A percentile compares a stretch with the other conserved stretches of the same genome.
These are phyloP conservation scores for Chrysopa pallens DNA, from an alignment of 1,140 invertebrate species.

Conservation along the genomic window DNA sequence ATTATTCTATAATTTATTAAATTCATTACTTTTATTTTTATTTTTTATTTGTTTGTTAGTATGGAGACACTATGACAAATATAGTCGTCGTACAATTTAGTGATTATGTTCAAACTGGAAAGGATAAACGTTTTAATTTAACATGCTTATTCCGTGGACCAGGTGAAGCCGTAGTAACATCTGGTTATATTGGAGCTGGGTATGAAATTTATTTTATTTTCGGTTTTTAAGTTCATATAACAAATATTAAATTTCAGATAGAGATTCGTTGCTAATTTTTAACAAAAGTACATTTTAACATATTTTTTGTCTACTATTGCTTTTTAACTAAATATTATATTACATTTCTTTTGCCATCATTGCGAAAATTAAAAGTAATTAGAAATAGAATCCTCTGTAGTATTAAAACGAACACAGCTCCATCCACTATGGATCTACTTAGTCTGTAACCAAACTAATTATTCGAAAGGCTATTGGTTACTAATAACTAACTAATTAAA, in stretches of 20 bases:
- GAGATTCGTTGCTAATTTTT: no score
- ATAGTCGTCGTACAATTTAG: constrained; percentile 89
- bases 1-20: constrained; percentile 1
- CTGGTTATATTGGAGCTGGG: constrained; percentile 84
- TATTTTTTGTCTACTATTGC: no score
- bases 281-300: no score
- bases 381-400: no score
- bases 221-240: no score
- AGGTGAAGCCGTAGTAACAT: constrained; percentile 81
- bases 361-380: no score
- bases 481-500: neutral
- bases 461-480: neutral
- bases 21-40: neutral
- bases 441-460: no score
- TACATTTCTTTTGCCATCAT: no score
- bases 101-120: constrained; percentile 77
- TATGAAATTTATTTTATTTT: constrained; percentile 19
- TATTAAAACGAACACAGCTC: no score
- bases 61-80: constrained; percentile 82
- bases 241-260: no score
- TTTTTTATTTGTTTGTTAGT: constrained; percentile 39
- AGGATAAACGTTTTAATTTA: constrained; percentile 80
- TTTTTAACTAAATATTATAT: no score
- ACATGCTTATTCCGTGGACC: constrained; percentile 80
- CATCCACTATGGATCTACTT: no score